Percentiles rank a stretch among this genome's conserved stretches.
These are phyloP conservation scores for Tympanuchus pallidicinctus DNA, from an alignment of 2,113 vertebrate genomes.

Conservation along the genomic window DNA sequence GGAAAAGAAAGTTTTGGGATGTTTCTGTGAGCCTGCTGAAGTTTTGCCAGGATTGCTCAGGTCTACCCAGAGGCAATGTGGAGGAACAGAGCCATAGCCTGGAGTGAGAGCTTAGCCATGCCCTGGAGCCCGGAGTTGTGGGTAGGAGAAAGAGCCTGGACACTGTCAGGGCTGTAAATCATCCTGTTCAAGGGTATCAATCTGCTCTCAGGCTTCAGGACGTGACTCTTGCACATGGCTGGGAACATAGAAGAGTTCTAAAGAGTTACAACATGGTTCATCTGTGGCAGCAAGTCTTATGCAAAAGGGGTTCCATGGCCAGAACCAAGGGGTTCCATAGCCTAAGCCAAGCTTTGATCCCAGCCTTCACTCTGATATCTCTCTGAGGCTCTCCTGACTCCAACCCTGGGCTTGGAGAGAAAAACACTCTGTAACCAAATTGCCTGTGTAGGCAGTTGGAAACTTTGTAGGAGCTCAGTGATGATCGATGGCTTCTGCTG, in stretches of 20 bases:
- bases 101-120: not conserved
- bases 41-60: not conserved
- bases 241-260: not conserved
- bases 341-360: not conserved
- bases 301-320: not conserved
- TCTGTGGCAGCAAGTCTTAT: no score
- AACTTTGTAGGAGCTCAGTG: not conserved
- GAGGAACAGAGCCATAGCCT: not conserved
- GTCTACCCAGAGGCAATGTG: not conserved
- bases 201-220: not conserved
- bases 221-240: not conserved
- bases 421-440: not conserved
- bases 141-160: not conserved
- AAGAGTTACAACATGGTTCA: not conserved
- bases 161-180: not conserved
- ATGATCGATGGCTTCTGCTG: not conserved
- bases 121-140: not conserved
- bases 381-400: not conserved
- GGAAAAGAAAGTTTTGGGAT: not conserved
- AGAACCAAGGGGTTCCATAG: no score
- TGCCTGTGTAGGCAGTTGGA: slow-evolving; percentile 34
- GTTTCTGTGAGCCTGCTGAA: not conserved
- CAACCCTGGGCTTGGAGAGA: not conserved
- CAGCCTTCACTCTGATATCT: not conserved
- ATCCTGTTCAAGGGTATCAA: no score